These are phyloP conservation scores for Upupa epops DNA, from an alignment of 2,113 vertebrate species.

Conservation along the genomic window DNA sequence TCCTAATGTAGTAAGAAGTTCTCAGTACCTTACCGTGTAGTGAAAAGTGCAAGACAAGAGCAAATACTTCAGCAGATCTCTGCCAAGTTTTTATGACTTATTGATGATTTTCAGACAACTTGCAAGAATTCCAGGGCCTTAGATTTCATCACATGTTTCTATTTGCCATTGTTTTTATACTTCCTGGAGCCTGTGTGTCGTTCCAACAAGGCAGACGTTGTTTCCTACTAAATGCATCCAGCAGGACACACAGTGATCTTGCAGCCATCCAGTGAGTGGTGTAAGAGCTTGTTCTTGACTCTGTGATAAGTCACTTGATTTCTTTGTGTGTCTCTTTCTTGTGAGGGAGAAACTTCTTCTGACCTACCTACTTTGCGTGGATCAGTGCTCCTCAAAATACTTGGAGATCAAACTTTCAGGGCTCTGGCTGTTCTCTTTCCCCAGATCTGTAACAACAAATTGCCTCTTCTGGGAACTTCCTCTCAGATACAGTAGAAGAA, in stretches of 20 bases:
- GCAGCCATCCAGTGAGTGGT: neutral
- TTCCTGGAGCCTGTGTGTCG: neutral
- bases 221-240: neutral
- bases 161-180: neutral
- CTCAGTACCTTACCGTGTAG: neutral
- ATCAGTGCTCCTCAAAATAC: neutral
- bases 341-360: neutral
- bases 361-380: neutral
- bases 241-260: neutral
- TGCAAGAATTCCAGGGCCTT: neutral
- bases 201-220: neutral
- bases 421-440: neutral
- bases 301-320: neutral
- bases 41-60: neutral
- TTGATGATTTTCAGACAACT: neutral
- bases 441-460: neutral
- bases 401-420: neutral
- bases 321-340: neutral
- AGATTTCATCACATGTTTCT: neutral
- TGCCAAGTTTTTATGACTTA: neutral
- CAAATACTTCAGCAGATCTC: neutral
- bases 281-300: neutral
- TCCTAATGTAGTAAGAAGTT: neutral
- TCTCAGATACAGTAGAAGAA: neutral
- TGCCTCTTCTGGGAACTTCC: neutral